Base-by-base conservation (phyloP, 2,888 invertebrate genomes). In the Ochropacha duplaris region DNA sequence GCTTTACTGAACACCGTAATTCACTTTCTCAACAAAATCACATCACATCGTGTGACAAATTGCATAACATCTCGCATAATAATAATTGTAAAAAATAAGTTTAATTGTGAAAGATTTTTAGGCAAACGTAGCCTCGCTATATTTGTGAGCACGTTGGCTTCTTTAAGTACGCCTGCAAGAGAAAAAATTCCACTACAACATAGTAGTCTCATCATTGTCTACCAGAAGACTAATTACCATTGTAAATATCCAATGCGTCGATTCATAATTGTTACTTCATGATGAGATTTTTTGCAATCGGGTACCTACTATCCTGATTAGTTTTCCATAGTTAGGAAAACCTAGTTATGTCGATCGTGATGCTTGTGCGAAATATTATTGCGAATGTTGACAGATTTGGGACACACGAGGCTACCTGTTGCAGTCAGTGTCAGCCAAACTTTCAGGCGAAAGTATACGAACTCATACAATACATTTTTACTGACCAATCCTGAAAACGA, bases 171-270 rank as follows among this genome's bases (percentile, higher is more conserved):
- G 55, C 62, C 5, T 60, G 57, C 61, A 66, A 75, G 71, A 73
- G 80, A 81, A 51, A 81, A 86, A 76, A 78, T 66, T 72, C 70
- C 76, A 65, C 66, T 72, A 64, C 31, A 12, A 66, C 76, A 78
- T 16, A 79, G 78, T 70, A 79, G 69, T 79, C 72, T 78, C 83
- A 81, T 84, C 81, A 85, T 87, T 86, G 83, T 84, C 71, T 77
- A 66, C 64, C 59, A 69, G 66, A 74, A 78, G 71, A 83, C 76
- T 84, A 86, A 88, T 89, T 81, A 79, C 77, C 69, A 88, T 88
- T 87, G 86, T 88, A 75, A 87, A 85, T 86, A 88, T 87, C 86
- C 86, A 87, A 83, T 79, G 79, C 73, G 72, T 69, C 59, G 66
- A 75, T 66, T 71, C 69, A 75, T 78, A 79, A 83, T 77, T 71